These are phyloP conservation scores for Hololepta plana DNA, from an alignment of 2,888 invertebrate genomes.

Conservation along the genomic window DNA sequence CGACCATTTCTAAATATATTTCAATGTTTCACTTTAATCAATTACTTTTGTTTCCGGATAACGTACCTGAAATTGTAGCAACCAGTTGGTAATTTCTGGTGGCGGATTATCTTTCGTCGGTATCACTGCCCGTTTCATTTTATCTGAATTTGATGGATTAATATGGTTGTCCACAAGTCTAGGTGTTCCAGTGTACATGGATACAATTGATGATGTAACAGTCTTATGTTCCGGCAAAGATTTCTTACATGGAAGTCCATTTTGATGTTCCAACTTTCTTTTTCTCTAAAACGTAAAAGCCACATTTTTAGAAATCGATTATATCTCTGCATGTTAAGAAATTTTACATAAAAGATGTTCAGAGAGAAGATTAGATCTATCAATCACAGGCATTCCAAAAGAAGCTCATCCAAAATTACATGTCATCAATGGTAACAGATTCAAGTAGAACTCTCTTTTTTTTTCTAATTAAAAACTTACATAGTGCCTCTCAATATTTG, in stretches of 20 bases:
- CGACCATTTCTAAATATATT: conserved; percentile 50
- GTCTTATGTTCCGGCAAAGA: conserved; percentile 28
- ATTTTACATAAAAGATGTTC: conserved; percentile 11
- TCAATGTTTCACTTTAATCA: neutral
- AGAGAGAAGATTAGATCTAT: conserved; percentile 30
- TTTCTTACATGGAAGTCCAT: conserved; percentile 35
- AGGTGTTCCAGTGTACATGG: conserved; percentile 7
- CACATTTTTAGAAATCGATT: conserved; percentile 2
- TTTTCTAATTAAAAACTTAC: too few relatives aligned
- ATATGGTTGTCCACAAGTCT: conserved; percentile 8
- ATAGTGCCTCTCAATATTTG: too few relatives aligned
- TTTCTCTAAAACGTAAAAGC: conserved; percentile 23
- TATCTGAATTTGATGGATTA: conserved; percentile 8
- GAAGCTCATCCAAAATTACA: too few relatives aligned
- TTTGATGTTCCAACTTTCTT: conserved; percentile 28
- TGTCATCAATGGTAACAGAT: too few relatives aligned
- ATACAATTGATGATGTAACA: conserved; percentile 5
- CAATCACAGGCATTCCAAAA: conserved; percentile 14
- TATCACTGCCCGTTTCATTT: conserved; percentile 30
- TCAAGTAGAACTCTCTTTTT: too few relatives aligned
- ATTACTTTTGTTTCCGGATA: neutral
- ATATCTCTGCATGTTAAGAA: conserved; percentile 3
- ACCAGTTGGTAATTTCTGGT: conserved; percentile 56
- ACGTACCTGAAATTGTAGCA: conserved; percentile 48
- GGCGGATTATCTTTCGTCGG: conserved; percentile 68